Conservation (phyloP, 2,797 vertebrate species). For the Sternarchorhynchus goeldii region DNA sequence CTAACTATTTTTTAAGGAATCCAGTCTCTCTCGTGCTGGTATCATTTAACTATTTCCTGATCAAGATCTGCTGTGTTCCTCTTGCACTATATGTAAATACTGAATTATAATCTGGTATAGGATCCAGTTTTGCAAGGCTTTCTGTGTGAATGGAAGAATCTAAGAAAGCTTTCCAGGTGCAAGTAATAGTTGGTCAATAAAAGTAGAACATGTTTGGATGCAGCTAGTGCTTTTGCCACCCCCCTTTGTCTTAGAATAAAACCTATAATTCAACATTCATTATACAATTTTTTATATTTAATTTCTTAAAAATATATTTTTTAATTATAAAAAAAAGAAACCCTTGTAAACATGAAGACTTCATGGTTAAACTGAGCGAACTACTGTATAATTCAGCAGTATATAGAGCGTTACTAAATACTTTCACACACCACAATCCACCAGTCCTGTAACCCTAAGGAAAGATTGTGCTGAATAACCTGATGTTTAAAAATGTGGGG, state of each 20-base stretch:
- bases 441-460: not conserved
- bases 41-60: not conserved
- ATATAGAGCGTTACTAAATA: not conserved
- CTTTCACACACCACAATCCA: slow-evolving; percentile 8
- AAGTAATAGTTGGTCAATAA: slow-evolving; percentile 9
- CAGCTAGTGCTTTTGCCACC: no score
- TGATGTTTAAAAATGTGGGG: no score
- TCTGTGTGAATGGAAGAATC: slow-evolving; percentile 45
- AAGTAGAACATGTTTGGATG: not conserved
- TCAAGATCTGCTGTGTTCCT: slow-evolving; percentile 51
- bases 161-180: not conserved
- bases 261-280: slow-evolving; percentile 48
- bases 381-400: slow-evolving; percentile 1
- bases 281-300: slow-evolving; percentile 52
- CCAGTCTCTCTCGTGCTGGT: not conserved
- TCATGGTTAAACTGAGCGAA: not conserved
- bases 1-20: no score
- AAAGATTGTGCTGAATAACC: not conserved
- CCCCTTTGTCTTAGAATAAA: slow-evolving; percentile 42
- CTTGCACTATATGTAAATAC: slow-evolving; percentile 55
- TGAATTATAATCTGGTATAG: slow-evolving; percentile 29
- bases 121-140: slow-evolving; percentile 53
- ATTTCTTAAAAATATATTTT: slow-evolving; percentile 49
- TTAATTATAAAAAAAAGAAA: slow-evolving; percentile 59
- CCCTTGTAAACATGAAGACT: not conserved